Conservation (phyloP, 2,113 vertebrate genomes). For the Anolis sagrei region DNA sequence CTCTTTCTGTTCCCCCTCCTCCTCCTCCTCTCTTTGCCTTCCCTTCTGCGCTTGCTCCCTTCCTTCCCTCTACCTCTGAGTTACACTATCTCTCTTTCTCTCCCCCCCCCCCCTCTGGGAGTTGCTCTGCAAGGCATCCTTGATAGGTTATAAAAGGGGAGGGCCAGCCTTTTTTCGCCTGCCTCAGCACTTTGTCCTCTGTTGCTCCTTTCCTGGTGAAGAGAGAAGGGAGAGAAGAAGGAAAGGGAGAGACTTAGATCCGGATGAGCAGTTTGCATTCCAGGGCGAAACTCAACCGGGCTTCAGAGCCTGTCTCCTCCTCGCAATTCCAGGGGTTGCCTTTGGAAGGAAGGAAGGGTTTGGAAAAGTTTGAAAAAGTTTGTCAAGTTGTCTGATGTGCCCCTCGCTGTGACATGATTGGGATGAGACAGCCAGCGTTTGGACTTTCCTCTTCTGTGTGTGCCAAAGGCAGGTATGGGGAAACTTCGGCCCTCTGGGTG, state of each 20-base stretch:
- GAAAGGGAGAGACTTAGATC: slow-evolving; percentile 76
- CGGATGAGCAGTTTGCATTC: slow-evolving; percentile 89
- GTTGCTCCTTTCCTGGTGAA: slow-evolving; percentile 61
- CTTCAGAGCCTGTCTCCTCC: slow-evolving; percentile 67
- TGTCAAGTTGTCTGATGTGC: neutral
- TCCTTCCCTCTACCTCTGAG: neutral
- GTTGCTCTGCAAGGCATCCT: slow-evolving; percentile 65
- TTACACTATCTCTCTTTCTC: slow-evolving; percentile 12
- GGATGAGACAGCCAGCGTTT: slow-evolving; percentile 23
- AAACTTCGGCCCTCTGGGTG: too few species aligned
- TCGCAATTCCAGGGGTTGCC: neutral
- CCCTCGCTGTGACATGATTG: slow-evolving; percentile 1
- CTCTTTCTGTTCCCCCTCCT: slow-evolving; percentile 16
- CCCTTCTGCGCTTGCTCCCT: slow-evolving; percentile 16
- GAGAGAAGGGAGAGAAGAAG: too few species aligned
- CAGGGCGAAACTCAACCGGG: slow-evolving; percentile 91
- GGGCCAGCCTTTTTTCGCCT: slow-evolving; percentile 73
- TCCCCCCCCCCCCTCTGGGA: slow-evolving; percentile 21
- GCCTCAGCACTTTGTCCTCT: slow-evolving; percentile 80
- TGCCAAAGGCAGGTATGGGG: too few species aligned
- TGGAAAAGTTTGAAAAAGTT: neutral
- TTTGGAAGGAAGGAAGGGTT: neutral
- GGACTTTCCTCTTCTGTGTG: too few species aligned
- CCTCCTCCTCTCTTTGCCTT: slow-evolving; percentile 5
- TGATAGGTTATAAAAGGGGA: slow-evolving; percentile 69